Evolutionary conservation across 2,113 vertebrate genomes (phyloP), one percentile per base, ranked within the genome.

Genomic region (Mungos mungo): DNA sequence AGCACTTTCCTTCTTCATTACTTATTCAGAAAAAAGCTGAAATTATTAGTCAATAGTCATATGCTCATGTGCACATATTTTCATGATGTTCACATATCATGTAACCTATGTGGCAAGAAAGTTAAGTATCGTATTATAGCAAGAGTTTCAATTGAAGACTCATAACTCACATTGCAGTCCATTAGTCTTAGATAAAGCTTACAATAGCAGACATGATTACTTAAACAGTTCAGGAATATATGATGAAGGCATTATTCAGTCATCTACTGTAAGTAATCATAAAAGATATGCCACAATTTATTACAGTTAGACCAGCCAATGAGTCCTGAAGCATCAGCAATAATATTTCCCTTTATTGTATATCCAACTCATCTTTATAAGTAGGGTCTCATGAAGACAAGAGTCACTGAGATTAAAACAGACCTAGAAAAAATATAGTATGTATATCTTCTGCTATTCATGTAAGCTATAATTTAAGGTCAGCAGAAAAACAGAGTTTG

Each of bases 181-280:
- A 96, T 96, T 96, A 89, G 25, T 96, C 82, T 85, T 21, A 97
- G 95, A 76, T 74, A 98, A 97, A 74, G 68, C 12, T 96, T 98
- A 89, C 18, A 88, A 33, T 84, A 27, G 74, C 86, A 98, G 60
- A n/a, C 87, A 82, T 88, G 52, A 93, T 97, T 95, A 89, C 87
- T 96, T 97, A 88, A 96, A 74, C 50, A 96, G 76, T 68, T 80
- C 45, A 54, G 92, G 96, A 66, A 94, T 69, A 96, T 86, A 96
- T 72, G 94, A 85, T 38, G 86, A 98, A 16, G 7, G 6, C 68
- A 81, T 95, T 97, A 84, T 4, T 86, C 87, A 96, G 60, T 31
- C 81, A 47, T 77, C n/a, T 82, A 83, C 29, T 38, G 47, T 25
- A 96, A 94, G 90, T 93, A 85, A 90, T 97, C 71, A 90, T 63